Base-by-base conservation (phyloP, 2,113 vertebrate genomes). In the Motacilla tschutschensis region DNA sequence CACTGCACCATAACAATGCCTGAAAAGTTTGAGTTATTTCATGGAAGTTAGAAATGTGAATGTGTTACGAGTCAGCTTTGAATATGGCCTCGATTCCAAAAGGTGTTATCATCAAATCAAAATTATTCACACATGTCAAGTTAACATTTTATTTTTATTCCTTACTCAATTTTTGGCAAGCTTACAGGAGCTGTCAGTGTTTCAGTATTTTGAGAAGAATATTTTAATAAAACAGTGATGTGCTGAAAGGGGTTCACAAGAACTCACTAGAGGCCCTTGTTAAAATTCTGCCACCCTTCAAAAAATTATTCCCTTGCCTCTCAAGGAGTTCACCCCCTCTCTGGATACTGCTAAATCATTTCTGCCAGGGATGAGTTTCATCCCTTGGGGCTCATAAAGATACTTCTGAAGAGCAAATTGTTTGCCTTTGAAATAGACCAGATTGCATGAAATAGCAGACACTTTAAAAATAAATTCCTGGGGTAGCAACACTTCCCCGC, bases 101-200 rank as follows among this genome's bases (percentile, higher is more conserved):
- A 94, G 95, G 94, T 94, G 94, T 96, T 96, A 96, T 94, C 94
- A 94, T 96, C 96, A 96, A 96, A 96, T 96, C 96, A 96, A 96
- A 96, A 95, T 92, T 91, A 95, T 96, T 96, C 94, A 96, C 94
- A 95, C 93, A 96, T 95, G 94, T 95, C 95, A 96, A 96, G 93
- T 95, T 95, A 94, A 95, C 93, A 85, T 95, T 96, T 96, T 96
- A 96, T 96, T 96, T 95, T 96, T 96, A 95, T 94, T 95, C 94
- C 92, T 96, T 94, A 94, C 95, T 96, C 95, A 95, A 87, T 93
- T 95, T 96, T 95, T 96, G 95, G 96, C 96, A 96, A 86, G 94
- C 94, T 94, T 95, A 96, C 96, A 96, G 90, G 71, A 96, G 93
- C 94, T 95, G 93, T 96, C 96, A 95, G 87, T 91, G 94, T 91